A percentile compares a stretch with the other conserved stretches of the same genome.
Conservation (phyloP, 2,797 vertebrate genomes). For the Threskiornis aethiopicus region DNA sequence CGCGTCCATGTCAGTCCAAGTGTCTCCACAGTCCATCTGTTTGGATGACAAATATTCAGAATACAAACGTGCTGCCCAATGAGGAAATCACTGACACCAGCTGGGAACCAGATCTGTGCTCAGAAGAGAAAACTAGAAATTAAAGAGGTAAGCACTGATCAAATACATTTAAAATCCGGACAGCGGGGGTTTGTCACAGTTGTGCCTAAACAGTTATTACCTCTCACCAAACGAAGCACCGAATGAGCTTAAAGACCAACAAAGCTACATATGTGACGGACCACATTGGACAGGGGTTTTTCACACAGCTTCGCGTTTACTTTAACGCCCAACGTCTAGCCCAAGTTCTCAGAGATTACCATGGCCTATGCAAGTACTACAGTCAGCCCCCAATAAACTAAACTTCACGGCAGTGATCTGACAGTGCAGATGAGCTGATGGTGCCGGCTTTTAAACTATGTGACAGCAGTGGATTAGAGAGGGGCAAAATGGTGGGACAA, state of each 20-base stretch:
- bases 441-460: not conserved
- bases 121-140: not conserved
- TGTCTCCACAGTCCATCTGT: not conserved
- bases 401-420: not conserved
- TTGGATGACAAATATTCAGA: not conserved
- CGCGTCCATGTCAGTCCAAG: not conserved
- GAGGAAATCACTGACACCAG: not conserved
- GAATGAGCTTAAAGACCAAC: not conserved
- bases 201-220: not conserved
- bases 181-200: not conserved
- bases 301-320: not conserved
- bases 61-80: not conserved
- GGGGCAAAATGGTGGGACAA: not conserved
- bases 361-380: not conserved
- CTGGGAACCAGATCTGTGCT: not conserved
- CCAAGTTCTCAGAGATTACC: not conserved
- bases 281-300: not conserved
- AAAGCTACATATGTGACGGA: not conserved
- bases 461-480: not conserved
- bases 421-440: not conserved
- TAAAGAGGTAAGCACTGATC: not conserved
- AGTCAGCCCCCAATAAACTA: not conserved
- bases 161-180: not conserved
- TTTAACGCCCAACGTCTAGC: fast-evolving
- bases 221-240: not conserved